These are phyloP conservation scores for Oscheius sp. DNA, from an alignment of 1,140 invertebrate genomes.

Conservation along the genomic window DNA sequence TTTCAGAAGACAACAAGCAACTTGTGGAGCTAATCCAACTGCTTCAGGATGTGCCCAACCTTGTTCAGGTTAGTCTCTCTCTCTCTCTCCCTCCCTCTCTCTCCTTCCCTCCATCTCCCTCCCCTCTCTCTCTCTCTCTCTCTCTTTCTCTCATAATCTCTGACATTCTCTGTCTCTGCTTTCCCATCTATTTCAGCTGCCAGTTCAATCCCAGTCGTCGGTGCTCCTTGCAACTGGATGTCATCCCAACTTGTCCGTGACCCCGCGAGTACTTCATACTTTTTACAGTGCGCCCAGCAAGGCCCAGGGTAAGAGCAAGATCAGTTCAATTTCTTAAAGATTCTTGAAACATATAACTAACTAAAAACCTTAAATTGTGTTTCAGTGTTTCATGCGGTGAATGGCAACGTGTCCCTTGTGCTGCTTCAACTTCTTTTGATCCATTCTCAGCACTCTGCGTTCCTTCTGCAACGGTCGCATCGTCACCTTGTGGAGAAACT, in stretches of 20 bases:
- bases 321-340: background rate
- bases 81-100: background rate
- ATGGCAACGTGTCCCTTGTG: slow-evolving; percentile 50
- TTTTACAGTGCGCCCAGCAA: slow-evolving; percentile 46
- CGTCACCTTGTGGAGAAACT: slow-evolving; percentile 5
- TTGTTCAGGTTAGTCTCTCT: slow-evolving; percentile 35
- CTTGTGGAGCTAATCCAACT: slow-evolving; percentile 36
- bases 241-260: slow-evolving; percentile 41
- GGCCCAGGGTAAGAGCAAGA: slow-evolving; percentile 33
- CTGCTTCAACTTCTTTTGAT: slow-evolving; percentile 45
- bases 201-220: slow-evolving; percentile 34
- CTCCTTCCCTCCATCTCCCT: slow-evolving; percentile 4
- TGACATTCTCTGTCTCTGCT: no score
- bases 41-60: slow-evolving; percentile 32
- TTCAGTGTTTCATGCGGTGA: slow-evolving; percentile 50
- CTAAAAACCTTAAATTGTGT: background rate
- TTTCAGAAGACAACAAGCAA: slow-evolving; percentile 48
- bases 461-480: slow-evolving; percentile 7
- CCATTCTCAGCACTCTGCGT: slow-evolving; percentile 43
- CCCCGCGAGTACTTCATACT: slow-evolving; percentile 36
- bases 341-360: slow-evolving; percentile 5
- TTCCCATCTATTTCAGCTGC: slow-evolving; percentile 23
- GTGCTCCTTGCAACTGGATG: slow-evolving; percentile 47
- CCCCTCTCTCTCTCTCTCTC: background rate
- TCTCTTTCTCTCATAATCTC: slow-evolving; percentile 15